Base-by-base conservation (phyloP, 2,888 invertebrate genomes). In the Drosophila prostipennis region DNA sequence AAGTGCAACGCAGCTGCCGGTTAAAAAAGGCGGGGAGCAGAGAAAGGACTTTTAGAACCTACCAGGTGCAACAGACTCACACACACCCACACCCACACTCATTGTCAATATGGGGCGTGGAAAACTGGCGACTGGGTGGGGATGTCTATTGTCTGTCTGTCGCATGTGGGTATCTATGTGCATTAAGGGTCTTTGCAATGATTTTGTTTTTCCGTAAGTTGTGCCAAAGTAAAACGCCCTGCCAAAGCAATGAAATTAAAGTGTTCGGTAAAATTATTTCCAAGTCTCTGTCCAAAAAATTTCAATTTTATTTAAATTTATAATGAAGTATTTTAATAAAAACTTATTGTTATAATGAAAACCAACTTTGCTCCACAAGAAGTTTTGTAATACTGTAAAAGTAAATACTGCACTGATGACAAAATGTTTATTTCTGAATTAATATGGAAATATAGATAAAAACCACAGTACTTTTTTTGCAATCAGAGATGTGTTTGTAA, bases 1-100 rank as follows among this genome's bases (percentile, higher is more conserved):
- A 82, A 77, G 85, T 76, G 82, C 86, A 83, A 74, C 69, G 69
- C 72, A 72, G 72, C 85, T 72, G 72, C 61, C 69, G 60, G 61
- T 67, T 70, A 61, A 78, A 69, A 48, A 48, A 14, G 26, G 16
- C 29, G 26, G 61, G 60, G 58, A 52, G 45, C 67, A 54, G 37
- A 40, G 48, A 19, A 23, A 56, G 53, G 45, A 34, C 43, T 53
- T 42, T 48, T 34, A 51, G 42, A 13, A 36, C 46, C 49, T 19
- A 51, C 40, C 72, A 70, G 71, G 60, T 70, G 70, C 70, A 60
- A 61, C 60, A 71, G 65, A 45, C 64, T 32, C 43, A 8, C 14
- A 29, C 67, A 67, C 75, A 29, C 43, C 8, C 14, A 29, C 67
- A 67, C 75, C 19, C 46, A 6, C 36, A 61, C 72, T 54, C 81